Conservation (phyloP, 2,797 vertebrate species). For the Prunella strophiata region DNA sequence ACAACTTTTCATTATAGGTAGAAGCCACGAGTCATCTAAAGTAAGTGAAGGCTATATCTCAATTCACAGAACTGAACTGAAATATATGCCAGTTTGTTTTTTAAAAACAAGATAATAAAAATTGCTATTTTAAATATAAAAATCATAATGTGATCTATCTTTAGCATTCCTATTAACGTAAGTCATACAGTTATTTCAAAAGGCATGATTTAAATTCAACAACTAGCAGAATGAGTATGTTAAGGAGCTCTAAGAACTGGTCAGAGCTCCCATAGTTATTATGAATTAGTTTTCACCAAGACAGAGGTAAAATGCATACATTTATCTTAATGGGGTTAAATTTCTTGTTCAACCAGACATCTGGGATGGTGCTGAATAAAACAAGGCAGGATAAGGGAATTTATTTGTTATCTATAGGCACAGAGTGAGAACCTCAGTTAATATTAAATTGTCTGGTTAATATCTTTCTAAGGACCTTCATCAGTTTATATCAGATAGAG, state of each 20-base stretch:
- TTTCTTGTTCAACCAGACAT: not conserved
- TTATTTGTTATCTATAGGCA: not conserved
- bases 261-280: not conserved
- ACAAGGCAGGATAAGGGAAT: not conserved
- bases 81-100: not conserved
- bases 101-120: not conserved
- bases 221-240: not conserved
- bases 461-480: not conserved
- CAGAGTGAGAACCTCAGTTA: not conserved
- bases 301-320: not conserved
- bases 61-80: not conserved
- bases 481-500: not conserved
- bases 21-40: not conserved
- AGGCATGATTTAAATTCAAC: not conserved
- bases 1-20: not conserved
- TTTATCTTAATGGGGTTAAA: not conserved
- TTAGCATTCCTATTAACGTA: not conserved
- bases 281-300: not conserved
- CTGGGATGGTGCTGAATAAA: not conserved
- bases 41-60: not conserved
- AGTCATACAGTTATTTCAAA: not conserved
- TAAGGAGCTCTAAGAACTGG: not conserved
- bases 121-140: not conserved
- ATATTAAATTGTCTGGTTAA: not conserved
- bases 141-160: not conserved